Conservation (phyloP, 2,888 invertebrate species). For the Drosophila vallismaia region DNA sequence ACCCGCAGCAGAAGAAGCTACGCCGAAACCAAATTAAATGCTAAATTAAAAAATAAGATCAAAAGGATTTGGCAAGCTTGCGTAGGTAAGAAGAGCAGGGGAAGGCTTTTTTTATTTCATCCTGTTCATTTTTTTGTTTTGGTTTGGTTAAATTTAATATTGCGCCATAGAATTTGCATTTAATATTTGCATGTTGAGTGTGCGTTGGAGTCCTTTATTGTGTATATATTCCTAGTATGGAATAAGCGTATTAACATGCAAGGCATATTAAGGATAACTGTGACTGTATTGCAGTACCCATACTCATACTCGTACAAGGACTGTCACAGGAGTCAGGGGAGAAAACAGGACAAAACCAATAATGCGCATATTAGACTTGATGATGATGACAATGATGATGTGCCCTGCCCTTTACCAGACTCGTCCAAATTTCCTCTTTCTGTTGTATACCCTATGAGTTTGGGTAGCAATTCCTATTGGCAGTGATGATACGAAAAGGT, state of each 20-base stretch:
- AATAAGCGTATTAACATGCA: constrained; percentile 65
- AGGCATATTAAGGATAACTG: constrained; percentile 73
- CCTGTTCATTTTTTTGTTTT: not conserved
- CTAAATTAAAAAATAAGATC: constrained; percentile 72
- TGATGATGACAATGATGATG: constrained; percentile 53
- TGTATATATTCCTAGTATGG: constrained; percentile 33
- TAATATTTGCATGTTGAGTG: constrained; percentile 69
- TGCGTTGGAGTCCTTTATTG: constrained; percentile 40
- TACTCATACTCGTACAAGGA: constrained; percentile 3
- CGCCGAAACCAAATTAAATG: constrained; percentile 51
- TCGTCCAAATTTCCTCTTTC: not conserved
- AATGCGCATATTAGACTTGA: constrained; percentile 77
- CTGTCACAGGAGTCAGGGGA: constrained; percentile 30
- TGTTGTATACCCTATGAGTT: not conserved
- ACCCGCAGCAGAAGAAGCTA: constrained; percentile 24
- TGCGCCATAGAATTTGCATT: constrained; percentile 68
- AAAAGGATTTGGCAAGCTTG: constrained; percentile 62
- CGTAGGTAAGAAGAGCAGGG: constrained; percentile 15
- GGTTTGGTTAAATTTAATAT: constrained; percentile 54
- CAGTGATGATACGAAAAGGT: not conserved
- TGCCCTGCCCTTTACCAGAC: not conserved
- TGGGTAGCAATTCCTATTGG: not conserved
- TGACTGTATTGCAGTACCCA: constrained; percentile 31
- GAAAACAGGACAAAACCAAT: constrained; percentile 64
- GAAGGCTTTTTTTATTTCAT: constrained; percentile 7